phyloP scores from a whole-genome alignment of 2,113 vertebrate species.

The Tragulus kanchil region DNA sequence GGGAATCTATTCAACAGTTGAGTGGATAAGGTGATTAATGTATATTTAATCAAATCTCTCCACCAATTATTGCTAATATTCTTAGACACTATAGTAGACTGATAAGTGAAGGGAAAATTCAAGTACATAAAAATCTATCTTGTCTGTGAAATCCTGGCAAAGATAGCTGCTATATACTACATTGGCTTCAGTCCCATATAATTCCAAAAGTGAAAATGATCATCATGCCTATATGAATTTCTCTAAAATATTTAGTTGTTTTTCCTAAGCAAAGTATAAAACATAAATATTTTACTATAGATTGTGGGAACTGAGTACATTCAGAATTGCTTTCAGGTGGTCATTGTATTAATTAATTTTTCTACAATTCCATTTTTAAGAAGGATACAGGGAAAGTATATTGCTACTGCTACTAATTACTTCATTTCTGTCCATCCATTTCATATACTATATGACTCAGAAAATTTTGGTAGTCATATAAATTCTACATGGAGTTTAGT shows the following conservation, averaged over 20 bases:
- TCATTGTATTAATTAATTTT: neutral
- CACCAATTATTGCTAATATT: neutral
- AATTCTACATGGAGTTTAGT: neutral
- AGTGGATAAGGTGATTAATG: neutral
- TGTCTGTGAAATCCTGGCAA: neutral
- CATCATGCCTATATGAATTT: neutral
- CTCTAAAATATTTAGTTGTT: neutral
- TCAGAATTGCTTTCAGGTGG: neutral
- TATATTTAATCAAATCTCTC: neutral
- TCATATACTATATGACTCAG: neutral
- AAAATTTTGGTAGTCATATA: neutral
- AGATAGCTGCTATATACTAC: neutral
- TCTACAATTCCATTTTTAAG: neutral
- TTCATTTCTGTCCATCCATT: neutral
- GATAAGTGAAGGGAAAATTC: neutral
- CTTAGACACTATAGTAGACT: neutral
- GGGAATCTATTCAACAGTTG: neutral
- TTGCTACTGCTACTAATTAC: neutral
- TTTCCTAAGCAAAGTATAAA: neutral
- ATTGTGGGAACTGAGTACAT: neutral
- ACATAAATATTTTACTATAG: neutral
- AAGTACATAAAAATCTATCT: neutral
- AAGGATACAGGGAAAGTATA: neutral
- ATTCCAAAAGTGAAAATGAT: slow-evolving; percentile 9
- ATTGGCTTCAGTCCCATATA: neutral